Conservation (phyloP, 2,797 vertebrate genomes). For the Harpagifer antarcticus region DNA sequence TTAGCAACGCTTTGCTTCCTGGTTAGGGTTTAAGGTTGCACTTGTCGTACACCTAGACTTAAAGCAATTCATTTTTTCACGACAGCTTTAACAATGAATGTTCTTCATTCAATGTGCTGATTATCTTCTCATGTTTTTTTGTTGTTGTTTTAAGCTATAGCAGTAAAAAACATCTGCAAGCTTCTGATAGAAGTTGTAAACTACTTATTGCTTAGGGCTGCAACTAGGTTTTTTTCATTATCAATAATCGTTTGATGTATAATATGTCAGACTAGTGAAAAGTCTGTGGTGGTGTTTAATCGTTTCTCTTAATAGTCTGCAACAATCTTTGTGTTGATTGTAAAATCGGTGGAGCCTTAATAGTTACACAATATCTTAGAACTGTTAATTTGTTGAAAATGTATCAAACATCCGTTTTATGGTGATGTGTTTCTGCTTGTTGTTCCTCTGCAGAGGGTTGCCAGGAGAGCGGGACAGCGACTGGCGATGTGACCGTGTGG, state of each 20-base stretch:
- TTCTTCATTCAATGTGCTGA: not conserved
- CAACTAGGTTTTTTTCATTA: no score
- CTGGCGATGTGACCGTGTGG: slow-evolving; percentile 79
- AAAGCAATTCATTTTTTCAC: not conserved
- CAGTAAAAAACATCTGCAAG: not conserved
- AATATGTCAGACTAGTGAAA: no score
- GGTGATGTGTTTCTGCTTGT: slow-evolving; percentile 11
- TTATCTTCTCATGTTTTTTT: not conserved
- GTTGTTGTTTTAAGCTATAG: not conserved
- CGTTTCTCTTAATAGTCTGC: no score
- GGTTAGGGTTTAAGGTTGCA: not conserved
- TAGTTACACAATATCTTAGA: not conserved
- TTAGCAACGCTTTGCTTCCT: not conserved
- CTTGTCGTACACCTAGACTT: not conserved
- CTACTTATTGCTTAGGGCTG: no score
- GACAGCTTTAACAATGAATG: not conserved
- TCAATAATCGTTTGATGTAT: no score
- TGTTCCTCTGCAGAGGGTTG: slow-evolving; percentile 60
- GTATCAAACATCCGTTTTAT: not conserved
- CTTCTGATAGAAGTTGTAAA: not conserved
- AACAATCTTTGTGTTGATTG: no score
- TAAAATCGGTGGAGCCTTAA: no score
- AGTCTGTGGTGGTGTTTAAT: no score
- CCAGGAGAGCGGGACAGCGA: slow-evolving; percentile 62
- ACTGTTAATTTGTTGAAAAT: not conserved